Evolutionary conservation across 2,797 vertebrate genomes (phyloP).

Genomic region (Parauchenoglanis ngamensis): DNA sequence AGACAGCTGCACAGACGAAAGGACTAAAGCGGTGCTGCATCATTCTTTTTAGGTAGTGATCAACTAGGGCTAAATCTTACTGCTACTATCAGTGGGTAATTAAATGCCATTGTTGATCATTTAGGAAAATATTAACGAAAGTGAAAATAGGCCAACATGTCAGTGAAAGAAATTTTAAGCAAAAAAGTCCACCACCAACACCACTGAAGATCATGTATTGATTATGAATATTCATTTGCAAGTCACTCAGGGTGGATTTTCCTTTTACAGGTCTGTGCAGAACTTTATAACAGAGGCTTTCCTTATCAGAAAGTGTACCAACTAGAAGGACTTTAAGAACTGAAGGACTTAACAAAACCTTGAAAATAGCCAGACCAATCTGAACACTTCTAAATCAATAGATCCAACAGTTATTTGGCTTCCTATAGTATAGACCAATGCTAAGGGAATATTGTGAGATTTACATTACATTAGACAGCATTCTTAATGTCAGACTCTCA

Average conservation of each 20-base stretch:
- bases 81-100: not conserved
- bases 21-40: not conserved
- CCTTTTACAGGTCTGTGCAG: not conserved
- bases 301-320: not conserved
- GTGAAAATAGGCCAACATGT: not conserved
- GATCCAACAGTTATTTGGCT: constrained; percentile 2
- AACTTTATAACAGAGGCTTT: not conserved
- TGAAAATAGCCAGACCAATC: not conserved
- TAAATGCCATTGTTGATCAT: not conserved
- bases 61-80: not conserved
- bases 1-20: not conserved
- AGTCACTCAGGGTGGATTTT: not conserved
- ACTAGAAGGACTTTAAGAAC: not conserved
- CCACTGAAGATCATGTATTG: not conserved
- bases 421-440: not conserved
- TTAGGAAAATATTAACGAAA: not conserved
- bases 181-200: not conserved
- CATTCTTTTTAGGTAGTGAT: not conserved
- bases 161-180: not conserved
- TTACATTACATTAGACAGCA: not conserved
- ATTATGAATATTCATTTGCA: constrained; percentile 1
- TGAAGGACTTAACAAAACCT: not conserved
- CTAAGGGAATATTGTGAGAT: not conserved
- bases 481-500: not conserved
- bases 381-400: not conserved